Conservation (phyloP, 2,113 vertebrate genomes). For the Hipposideros armiger region DNA sequence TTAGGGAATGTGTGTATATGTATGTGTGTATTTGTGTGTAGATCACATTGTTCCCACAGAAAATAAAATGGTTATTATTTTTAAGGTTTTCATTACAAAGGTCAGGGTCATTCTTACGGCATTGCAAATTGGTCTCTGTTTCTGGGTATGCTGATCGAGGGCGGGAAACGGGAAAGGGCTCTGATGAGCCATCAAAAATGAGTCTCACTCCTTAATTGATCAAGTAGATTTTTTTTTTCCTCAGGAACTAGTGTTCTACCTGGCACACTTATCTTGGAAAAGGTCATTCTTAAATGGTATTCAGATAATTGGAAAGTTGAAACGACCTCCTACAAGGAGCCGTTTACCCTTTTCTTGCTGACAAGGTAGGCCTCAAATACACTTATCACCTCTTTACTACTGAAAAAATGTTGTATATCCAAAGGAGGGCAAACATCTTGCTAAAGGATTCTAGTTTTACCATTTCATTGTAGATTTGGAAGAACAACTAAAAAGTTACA, state of each 20-base stretch:
- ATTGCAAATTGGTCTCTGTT: not conserved
- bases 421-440: not conserved
- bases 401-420: constrained; percentile 42
- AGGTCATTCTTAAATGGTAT: constrained; percentile 47
- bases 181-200: not conserved
- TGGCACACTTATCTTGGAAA: constrained; percentile 21
- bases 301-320: constrained; percentile 47
- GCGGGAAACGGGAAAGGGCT: not conserved
- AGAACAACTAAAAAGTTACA: not conserved
- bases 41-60: not conserved
- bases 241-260: not conserved
- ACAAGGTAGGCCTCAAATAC: constrained; percentile 1
- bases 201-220: not conserved
- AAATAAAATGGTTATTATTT: not conserved
- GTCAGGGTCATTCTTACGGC: not conserved
- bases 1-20: not conserved
- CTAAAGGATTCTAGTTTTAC: constrained; percentile 13
- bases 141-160: not conserved
- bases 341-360: constrained; percentile 38
- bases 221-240: not conserved
- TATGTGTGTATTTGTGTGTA: not conserved
- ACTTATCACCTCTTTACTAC: not conserved
- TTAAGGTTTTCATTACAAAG: not conserved
- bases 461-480: constrained; percentile 17
- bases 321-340: not conserved